A percentile compares a stretch with the other conserved stretches of the same genome.
Evolutionary conservation across 2,113 vertebrate genomes (phyloP).

Genomic region (Lasiurus borealis): DNA sequence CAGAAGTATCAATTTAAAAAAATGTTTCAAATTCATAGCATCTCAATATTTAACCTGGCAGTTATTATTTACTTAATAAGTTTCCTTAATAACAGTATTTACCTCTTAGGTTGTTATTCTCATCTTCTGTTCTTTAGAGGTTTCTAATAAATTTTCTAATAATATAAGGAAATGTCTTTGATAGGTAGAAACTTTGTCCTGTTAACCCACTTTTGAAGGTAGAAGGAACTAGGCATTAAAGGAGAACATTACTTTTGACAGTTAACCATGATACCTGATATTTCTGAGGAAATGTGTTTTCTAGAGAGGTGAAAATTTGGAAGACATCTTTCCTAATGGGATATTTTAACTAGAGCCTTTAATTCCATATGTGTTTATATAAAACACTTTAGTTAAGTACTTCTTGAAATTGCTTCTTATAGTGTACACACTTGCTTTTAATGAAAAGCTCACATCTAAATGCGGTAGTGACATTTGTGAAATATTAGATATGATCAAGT

Average conservation of each 20-base stretch:
- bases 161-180: constrained; percentile 56
- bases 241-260: constrained; percentile 62
- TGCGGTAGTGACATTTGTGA: constrained; percentile 5
- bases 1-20: constrained; percentile 1
- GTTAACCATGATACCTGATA: constrained; percentile 1
- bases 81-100: constrained; percentile 28
- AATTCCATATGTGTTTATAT: constrained; percentile 15
- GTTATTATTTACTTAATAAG: constrained; percentile 60
- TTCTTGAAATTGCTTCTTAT: constrained; percentile 57
- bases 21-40: constrained; percentile 37
- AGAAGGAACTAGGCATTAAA: constrained; percentile 54
- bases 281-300: constrained; percentile 69
- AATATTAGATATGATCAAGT: constrained; percentile 52
- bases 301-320: constrained; percentile 53
- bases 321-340: constrained; percentile 50
- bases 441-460: constrained; percentile 57
- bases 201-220: constrained; percentile 53
- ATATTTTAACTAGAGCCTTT: constrained; percentile 63
- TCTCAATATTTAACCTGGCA: constrained; percentile 40
- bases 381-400: constrained; percentile 44
- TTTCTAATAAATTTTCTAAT: constrained; percentile 57
- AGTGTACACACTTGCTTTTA: constrained; percentile 50
- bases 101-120: constrained; percentile 42
- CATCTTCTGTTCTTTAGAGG: constrained; percentile 41
- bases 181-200: constrained; percentile 52